A percentile compares a stretch with the other conserved stretches of the same genome.
Conservation (phyloP, 2,797 vertebrate species). For the Arctocebus calabarensis region DNA sequence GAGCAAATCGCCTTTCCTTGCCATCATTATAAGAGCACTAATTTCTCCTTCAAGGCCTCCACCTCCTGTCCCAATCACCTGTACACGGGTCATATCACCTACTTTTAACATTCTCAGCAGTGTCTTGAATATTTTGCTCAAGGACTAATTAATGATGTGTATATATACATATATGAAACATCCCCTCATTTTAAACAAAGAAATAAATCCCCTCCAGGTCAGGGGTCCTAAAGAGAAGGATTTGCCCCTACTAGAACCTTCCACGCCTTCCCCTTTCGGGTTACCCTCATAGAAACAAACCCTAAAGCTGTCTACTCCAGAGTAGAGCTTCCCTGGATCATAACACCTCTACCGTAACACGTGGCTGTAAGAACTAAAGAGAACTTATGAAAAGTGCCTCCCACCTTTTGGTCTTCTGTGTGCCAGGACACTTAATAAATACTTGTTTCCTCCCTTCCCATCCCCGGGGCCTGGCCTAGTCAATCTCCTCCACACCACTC, state of each 20-base stretch:
- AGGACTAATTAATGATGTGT: background rate
- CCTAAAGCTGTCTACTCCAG: background rate
- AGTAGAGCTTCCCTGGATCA: background rate
- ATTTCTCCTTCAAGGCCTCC: background rate
- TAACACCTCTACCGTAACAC: background rate
- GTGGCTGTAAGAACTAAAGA: rapidly evolving
- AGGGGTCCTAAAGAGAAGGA: background rate
- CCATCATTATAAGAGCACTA: background rate
- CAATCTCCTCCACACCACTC: background rate
- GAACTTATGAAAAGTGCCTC: background rate
- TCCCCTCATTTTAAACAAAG: background rate
- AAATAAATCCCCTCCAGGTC: background rate
- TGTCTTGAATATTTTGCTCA: background rate
- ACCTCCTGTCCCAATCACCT: background rate
- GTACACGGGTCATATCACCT: rapidly evolving
- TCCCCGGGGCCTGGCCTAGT: background rate
- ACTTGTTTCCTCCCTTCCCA: background rate
- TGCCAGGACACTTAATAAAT: background rate
- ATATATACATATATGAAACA: background rate
- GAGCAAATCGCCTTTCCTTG: background rate
- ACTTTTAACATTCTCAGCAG: background rate
- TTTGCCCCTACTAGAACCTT: background rate
- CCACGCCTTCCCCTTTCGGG: background rate
- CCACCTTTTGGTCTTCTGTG: background rate
- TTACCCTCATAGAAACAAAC: background rate